These are phyloP conservation scores for Pentalonia nigronervosa DNA, from an alignment of 1,140 invertebrate species.

Conservation along the genomic window DNA sequence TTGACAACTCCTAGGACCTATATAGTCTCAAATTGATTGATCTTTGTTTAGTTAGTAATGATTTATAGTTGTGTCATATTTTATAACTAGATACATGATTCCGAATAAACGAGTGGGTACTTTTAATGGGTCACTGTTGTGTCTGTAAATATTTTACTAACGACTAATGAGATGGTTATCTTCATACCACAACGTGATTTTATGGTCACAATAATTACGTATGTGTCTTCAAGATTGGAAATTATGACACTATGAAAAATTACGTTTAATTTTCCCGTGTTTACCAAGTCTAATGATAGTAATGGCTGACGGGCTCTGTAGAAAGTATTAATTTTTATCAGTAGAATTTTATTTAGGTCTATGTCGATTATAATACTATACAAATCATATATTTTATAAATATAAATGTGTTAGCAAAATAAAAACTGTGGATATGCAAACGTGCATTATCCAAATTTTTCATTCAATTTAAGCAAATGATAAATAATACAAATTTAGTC, in stretches of 20 bases:
- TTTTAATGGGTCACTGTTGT: background rate
- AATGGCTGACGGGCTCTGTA: background rate
- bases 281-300: background rate
- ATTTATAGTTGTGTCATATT: conserved; percentile 25
- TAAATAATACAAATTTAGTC: background rate
- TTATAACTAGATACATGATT: background rate
- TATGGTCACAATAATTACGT: background rate
- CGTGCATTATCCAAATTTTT: background rate
- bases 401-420: background rate
- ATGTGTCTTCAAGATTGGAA: background rate
- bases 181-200: background rate
- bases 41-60: background rate
- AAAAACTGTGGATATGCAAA: background rate
- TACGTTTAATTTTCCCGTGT: background rate
- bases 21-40: background rate
- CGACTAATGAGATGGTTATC: background rate
- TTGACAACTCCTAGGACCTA: background rate
- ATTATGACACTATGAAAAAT: conserved; percentile 13
- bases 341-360: background rate
- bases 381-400: too few relatives aligned
- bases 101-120: background rate
- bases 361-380: background rate
- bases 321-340: background rate
- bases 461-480: background rate
- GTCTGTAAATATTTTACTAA: background rate